phyloP scores from a whole-genome alignment of 2,113 vertebrate species.

The Hipposideros armiger region DNA sequence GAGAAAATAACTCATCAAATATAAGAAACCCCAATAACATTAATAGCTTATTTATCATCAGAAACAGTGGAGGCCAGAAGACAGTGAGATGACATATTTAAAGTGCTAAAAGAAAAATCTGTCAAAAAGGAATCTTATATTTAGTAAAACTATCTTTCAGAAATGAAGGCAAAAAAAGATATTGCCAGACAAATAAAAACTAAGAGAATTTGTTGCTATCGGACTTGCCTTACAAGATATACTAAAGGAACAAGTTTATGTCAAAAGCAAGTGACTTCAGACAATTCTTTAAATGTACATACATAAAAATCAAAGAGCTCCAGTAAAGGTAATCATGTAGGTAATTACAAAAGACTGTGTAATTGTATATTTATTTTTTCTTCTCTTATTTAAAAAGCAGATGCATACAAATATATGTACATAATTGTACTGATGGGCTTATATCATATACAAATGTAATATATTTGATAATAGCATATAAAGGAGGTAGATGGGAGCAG shows the following conservation, averaged over 20 bases:
- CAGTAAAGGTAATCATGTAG: not conserved
- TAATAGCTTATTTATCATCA: not conserved
- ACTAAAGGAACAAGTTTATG: not conserved
- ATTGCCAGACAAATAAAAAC: not conserved
- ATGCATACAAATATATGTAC: not conserved
- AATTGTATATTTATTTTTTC: not conserved
- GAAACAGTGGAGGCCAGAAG: not conserved
- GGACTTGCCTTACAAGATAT: not conserved
- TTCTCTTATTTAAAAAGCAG: not conserved
- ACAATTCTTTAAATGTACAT: not conserved
- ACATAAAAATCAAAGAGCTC: not conserved
- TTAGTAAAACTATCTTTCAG: not conserved
- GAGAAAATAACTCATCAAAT: not conserved
- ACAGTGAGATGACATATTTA: not conserved
- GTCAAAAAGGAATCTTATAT: not conserved
- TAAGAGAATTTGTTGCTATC: not conserved
- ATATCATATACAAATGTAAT: not conserved
- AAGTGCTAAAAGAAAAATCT: not conserved
- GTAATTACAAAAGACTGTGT: not conserved
- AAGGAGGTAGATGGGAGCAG: not conserved
- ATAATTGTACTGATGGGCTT: not conserved
- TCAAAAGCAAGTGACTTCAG: not conserved
- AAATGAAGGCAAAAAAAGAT: not conserved
- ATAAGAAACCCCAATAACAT: not conserved
- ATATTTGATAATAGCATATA: not conserved